Percentiles rank a stretch among this genome's conserved stretches.
These are phyloP conservation scores for Olivierus martensii DNA, from an alignment of 1,140 invertebrate species.

Conservation along the genomic window DNA sequence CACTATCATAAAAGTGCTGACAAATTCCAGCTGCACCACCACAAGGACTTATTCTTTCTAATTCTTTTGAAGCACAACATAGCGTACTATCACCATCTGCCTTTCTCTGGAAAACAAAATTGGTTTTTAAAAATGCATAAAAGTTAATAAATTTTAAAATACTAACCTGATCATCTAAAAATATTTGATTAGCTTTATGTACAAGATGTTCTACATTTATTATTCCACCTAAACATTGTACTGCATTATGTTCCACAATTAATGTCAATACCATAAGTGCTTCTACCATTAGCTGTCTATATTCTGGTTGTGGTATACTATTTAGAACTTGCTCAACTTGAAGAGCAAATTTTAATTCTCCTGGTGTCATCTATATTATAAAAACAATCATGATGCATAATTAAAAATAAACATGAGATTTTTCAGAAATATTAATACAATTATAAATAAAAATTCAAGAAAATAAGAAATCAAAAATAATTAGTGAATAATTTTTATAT, in stretches of 20 bases:
- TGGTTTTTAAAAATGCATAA: too few relatives aligned
- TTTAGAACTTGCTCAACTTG: conserved; percentile 96
- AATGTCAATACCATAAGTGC: conserved; percentile 90
- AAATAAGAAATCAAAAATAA: too few relatives aligned
- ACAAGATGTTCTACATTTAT: conserved; percentile 87
- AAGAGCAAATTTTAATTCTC: conserved; percentile 95
- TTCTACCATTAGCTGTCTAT: conserved; percentile 93
- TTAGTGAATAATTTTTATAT: too few relatives aligned
- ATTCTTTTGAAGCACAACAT: neutral
- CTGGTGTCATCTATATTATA: conserved; percentile 91
- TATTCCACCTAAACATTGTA: conserved; percentile 54
- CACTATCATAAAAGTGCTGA: conserved; percentile 94
- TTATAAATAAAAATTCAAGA: too few relatives aligned
- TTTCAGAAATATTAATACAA: too few relatives aligned
- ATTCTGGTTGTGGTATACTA: conserved; percentile 94
- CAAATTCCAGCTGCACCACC: conserved; percentile 88
- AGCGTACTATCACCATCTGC: too few relatives aligned
- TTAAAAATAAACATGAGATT: too few relatives aligned
- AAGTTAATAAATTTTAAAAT: conserved; percentile 11
- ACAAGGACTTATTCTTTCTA: conserved; percentile 34
- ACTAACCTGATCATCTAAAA: conserved; percentile 83
- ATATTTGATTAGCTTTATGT: conserved; percentile 85
- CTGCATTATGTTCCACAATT: conserved; percentile 74
- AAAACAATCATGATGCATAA: too few relatives aligned
- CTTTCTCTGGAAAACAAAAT: too few relatives aligned